Conservation (phyloP, 2,113 vertebrate species). For the Connochaetes taurinus region DNA sequence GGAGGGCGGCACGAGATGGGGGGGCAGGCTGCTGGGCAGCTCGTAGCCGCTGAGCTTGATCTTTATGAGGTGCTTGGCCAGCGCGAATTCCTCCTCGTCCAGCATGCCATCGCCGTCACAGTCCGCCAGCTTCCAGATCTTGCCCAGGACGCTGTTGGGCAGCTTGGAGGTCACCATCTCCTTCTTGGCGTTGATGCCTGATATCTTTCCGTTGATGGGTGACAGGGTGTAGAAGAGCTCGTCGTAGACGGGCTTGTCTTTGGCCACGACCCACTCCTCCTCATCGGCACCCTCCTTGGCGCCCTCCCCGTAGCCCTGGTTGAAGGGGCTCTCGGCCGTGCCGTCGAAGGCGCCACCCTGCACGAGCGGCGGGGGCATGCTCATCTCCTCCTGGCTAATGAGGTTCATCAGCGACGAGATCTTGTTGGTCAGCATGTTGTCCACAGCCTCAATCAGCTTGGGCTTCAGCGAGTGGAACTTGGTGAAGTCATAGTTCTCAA, state of each 20-base stretch:
- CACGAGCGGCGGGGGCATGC: constrained; percentile 86
- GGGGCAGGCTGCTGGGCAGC: constrained; percentile 88
- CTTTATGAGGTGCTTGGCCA: constrained; percentile 97
- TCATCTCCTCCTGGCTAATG: constrained; percentile 93
- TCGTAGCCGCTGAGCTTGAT: constrained; percentile 96
- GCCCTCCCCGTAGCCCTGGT: constrained; percentile 94
- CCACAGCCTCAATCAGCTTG: constrained; percentile 94
- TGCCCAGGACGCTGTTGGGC: constrained; percentile 95
- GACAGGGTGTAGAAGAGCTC: constrained; percentile 97
- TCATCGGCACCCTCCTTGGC: constrained; percentile 91
- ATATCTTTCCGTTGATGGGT: constrained; percentile 94
- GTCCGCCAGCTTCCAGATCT: constrained; percentile 98
- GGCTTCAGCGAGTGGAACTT: constrained; percentile 95
- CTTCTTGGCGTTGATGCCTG: constrained; percentile 94
- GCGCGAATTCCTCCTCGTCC: constrained; percentile 95
- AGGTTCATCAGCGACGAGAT: constrained; percentile 91
- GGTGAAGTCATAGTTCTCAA: constrained; percentile 94
- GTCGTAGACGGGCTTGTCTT: constrained; percentile 95
- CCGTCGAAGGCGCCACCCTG: constrained; percentile 95
- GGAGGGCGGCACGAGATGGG: constrained; percentile 90
- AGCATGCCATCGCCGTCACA: constrained; percentile 94
- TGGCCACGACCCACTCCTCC: constrained; percentile 95
- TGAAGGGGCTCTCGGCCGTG: constrained; percentile 92
- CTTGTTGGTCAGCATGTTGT: constrained; percentile 94
- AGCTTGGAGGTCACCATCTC: constrained; percentile 97